Evolutionary conservation across 2,797 vertebrate species (phyloP).

Genomic region (Falco novaeseelandiae): DNA sequence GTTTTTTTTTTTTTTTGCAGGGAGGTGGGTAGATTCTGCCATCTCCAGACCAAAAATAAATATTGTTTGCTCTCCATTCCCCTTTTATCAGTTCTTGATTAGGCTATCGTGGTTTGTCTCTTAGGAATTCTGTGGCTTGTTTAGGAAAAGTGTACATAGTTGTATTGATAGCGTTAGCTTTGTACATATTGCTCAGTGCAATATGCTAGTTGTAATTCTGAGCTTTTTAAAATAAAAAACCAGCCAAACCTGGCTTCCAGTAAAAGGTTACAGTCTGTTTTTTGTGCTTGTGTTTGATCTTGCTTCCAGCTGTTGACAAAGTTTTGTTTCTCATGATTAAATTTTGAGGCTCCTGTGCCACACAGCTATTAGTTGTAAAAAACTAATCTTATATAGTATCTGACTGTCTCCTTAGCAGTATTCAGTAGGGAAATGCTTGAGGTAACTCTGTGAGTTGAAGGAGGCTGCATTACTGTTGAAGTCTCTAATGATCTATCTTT

Average conservation of each 20-base stretch:
- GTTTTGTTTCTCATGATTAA: not conserved
- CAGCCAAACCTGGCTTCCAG: not conserved
- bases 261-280: not conserved
- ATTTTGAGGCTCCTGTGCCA: not conserved
- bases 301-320: not conserved
- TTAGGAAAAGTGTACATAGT: slow-evolving; percentile 31
- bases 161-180: not conserved
- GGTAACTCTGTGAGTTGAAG: not conserved
- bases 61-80: not conserved
- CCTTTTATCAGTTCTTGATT: slow-evolving; percentile 31
- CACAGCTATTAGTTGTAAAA: not conserved
- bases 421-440: not conserved
- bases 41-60: not conserved
- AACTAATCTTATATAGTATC: not conserved
- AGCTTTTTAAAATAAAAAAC: not conserved
- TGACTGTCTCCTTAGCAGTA: not conserved
- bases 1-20: no score
- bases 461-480: not conserved
- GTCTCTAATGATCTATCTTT: not conserved
- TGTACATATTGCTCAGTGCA: not conserved
- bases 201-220: not conserved
- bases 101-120: slow-evolving; percentile 18
- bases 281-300: not conserved
- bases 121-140: slow-evolving; percentile 13
- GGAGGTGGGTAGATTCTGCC: not conserved